A percentile compares a stretch with the other conserved stretches of the same genome.
Evolutionary conservation across 2,113 vertebrate species (phyloP).

Genomic region (Ardeotis arabs): DNA sequence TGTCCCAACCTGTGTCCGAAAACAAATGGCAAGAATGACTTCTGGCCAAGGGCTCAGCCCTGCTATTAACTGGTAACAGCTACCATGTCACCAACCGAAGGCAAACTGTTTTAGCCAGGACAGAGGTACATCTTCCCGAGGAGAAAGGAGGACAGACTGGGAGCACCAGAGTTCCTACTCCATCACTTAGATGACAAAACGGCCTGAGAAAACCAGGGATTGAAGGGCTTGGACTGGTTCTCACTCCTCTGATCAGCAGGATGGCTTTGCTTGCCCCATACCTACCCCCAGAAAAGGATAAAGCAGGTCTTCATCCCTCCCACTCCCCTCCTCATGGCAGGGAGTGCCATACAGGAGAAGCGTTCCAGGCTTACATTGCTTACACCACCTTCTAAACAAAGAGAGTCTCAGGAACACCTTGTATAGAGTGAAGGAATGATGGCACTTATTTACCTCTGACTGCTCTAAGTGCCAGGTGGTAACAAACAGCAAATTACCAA

Average conservation of each 20-base stretch:
- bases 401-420: not conserved
- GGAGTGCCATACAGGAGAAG: not conserved
- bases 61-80: not conserved
- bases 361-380: not conserved
- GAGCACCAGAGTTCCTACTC: not conserved
- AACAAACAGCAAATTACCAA: not conserved
- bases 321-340: not conserved
- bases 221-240: not conserved
- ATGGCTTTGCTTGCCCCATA: not conserved
- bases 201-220: not conserved
- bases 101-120: not conserved
- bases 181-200: not conserved
- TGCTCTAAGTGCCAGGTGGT: not conserved
- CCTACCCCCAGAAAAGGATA: not conserved
- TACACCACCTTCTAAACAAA: not conserved
- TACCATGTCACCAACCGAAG: not conserved
- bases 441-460: not conserved
- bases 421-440: not conserved
- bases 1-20: not conserved
- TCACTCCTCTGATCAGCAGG: rapidly evolving
- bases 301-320: not conserved
- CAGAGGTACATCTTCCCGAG: not conserved
- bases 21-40: rapidly evolving
- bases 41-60: not conserved
- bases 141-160: not conserved